Percentiles rank a stretch among this genome's conserved stretches.
Evolutionary conservation across 2,797 vertebrate species (phyloP).

Genomic region (Clamator glandarius): DNA sequence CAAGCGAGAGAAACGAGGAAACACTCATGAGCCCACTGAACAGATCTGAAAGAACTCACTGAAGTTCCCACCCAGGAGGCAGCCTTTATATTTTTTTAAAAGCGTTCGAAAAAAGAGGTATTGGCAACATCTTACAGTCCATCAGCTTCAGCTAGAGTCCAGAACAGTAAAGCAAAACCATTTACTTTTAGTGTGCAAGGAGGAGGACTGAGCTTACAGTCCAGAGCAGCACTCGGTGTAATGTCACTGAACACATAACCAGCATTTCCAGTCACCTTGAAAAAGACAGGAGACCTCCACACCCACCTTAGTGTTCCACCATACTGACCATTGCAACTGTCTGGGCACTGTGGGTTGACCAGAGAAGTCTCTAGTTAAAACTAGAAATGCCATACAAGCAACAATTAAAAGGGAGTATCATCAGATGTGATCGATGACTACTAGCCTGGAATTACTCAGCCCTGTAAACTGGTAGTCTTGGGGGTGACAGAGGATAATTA

Average conservation of each 20-base stretch:
- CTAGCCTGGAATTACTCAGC: not conserved
- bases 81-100: not conserved
- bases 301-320: not conserved
- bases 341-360: not conserved
- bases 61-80: not conserved
- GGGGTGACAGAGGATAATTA: not conserved
- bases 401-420: not conserved
- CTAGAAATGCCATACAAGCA: not conserved
- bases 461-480: not conserved
- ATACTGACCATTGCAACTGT: not conserved
- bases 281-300: not conserved
- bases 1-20: not conserved
- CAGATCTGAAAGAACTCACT: not conserved
- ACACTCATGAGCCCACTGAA: not conserved
- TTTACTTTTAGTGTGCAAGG: not conserved
- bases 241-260: fast-evolving
- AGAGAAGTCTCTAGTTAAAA: not conserved
- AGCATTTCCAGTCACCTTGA: not conserved
- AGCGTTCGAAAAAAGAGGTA: not conserved
- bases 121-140: not conserved
- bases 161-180: not conserved
- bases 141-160: not conserved
- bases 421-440: not conserved
- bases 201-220: not conserved
- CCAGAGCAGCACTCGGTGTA: fast-evolving